Conservation (phyloP, 1,140 invertebrate genomes). For the Platyura marginata region DNA sequence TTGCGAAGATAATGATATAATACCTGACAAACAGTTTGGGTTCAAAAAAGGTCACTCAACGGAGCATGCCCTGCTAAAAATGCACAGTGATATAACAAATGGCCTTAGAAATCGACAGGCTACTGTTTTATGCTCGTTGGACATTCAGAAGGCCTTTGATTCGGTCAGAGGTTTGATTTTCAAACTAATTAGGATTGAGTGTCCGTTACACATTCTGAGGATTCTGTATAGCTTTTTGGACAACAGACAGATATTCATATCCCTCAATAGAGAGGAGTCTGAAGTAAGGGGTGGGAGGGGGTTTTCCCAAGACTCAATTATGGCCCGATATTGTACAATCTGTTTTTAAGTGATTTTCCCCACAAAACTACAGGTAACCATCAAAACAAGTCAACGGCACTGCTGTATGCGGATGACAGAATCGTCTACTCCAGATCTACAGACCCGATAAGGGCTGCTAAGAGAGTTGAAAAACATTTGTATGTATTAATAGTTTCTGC, state of each 20-base stretch:
- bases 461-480: neutral
- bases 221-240: conserved; percentile 8
- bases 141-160: conserved; percentile 14
- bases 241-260: conserved; percentile 8
- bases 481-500: neutral
- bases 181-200: conserved; percentile 5
- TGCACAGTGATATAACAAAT: too few species aligned
- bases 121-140: too few species aligned
- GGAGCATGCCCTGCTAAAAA: too few species aligned
- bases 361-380: too few species aligned
- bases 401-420: conserved; percentile 15
- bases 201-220: conserved; percentile 7
- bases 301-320: conserved; percentile 14
- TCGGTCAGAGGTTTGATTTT: conserved; percentile 10
- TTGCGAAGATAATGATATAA: too few species aligned
- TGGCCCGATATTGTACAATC: conserved; percentile 11
- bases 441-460: conserved; percentile 1
- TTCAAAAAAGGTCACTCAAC: too few species aligned
- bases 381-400: conserved; percentile 1
- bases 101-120: too few species aligned
- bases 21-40: too few species aligned
- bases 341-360: conserved; percentile 12
- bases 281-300: conserved; percentile 5
- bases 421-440: conserved; percentile 6
- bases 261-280: conserved; percentile 6